Conservation (phyloP, 2,113 vertebrate species). For the Tiliqua scincoides region DNA sequence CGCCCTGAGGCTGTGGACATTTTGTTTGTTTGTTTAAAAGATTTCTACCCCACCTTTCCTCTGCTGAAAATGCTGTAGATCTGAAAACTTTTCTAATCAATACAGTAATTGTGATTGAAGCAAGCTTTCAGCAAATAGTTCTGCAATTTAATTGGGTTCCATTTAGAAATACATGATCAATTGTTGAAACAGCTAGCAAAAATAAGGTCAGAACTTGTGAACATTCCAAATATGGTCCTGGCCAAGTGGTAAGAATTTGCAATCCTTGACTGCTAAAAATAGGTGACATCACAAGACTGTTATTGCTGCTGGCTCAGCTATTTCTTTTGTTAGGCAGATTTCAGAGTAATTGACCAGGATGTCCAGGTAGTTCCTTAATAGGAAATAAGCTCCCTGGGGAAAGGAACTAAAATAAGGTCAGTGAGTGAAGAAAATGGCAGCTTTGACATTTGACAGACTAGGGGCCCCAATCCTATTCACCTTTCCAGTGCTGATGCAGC, state of each 20-base stretch:
- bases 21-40: too few species aligned
- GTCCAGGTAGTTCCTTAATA: too few species aligned
- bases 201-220: neutral
- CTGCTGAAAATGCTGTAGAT: neutral
- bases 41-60: too few species aligned
- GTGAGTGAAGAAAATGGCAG: too few species aligned
- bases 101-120: slow-evolving; percentile 9
- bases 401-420: too few species aligned
- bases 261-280: neutral
- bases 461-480: too few species aligned
- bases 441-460: too few species aligned
- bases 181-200: neutral
- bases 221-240: neutral
- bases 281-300: neutral
- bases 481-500: too few species aligned
- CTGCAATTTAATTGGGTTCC: neutral
- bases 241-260: neutral
- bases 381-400: too few species aligned
- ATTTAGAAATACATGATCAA: neutral
- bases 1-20: too few species aligned
- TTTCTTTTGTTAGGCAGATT: too few species aligned
- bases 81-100: slow-evolving; percentile 21
- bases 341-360: too few species aligned
- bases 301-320: neutral
- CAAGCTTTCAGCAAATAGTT: neutral